Conservation (phyloP, 2,113 vertebrate species). For the Shinisaurus crocodilurus region DNA sequence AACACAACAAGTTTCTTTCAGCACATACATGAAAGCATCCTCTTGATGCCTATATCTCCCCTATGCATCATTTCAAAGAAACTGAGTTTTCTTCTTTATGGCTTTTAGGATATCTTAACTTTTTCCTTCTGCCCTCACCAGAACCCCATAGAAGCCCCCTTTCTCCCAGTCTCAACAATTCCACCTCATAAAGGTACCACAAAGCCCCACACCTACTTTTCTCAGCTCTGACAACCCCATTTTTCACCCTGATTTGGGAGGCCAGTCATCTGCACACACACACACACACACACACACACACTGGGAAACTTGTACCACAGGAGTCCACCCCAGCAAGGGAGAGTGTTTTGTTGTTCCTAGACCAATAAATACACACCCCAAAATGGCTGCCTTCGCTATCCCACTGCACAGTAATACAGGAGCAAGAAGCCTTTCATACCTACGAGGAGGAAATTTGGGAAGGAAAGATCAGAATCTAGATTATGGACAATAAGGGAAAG, state of each 20-base stretch:
- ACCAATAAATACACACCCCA: conserved; percentile 16
- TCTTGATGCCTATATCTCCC: neutral
- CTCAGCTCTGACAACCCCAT: neutral
- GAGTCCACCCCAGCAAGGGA: neutral
- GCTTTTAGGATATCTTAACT: neutral
- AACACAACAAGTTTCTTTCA: neutral
- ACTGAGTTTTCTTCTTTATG: neutral
- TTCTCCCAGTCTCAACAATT: neutral
- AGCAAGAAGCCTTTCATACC: neutral
- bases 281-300: neutral
- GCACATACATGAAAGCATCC: neutral
- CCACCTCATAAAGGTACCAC: neutral
- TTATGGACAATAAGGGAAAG: neutral
- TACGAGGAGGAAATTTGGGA: neutral
- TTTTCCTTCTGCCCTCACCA: neutral
- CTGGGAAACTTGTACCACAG: neutral
- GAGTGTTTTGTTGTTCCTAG: neutral
- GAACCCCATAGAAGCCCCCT: neutral
- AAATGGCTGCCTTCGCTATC: conserved; percentile 26
- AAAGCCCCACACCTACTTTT: neutral
- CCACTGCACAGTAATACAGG: neutral
- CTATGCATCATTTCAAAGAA: neutral
- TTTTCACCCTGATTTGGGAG: neutral
- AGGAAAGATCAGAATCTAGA: neutral
- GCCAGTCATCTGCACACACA: neutral